Conservation (phyloP, 2,113 vertebrate genomes). For the Sorex fumeus region DNA sequence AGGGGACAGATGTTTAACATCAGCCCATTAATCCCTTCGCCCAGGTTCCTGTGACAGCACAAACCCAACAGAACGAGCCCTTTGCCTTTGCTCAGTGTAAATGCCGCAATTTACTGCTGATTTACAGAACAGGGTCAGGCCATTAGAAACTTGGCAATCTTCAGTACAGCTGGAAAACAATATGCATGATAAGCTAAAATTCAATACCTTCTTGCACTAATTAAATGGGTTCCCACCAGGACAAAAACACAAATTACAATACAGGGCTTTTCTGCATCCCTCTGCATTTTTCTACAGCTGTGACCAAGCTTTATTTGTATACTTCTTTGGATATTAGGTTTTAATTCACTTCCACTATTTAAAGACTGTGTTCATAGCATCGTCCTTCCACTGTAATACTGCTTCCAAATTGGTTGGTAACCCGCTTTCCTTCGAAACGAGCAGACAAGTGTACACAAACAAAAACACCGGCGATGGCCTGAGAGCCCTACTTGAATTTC, state of each 20-base stretch:
- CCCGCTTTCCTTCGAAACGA: slow-evolving; percentile 59
- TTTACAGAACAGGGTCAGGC: slow-evolving; percentile 94
- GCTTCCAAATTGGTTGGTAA: slow-evolving; percentile 53
- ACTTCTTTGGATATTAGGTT: slow-evolving; percentile 82
- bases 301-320: slow-evolving; percentile 84
- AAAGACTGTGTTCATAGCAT: slow-evolving; percentile 51
- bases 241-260: slow-evolving; percentile 92
- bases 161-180: slow-evolving; percentile 94
- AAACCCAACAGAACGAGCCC: slow-evolving; percentile 93
- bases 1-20: slow-evolving; percentile 94
- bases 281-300: slow-evolving; percentile 91
- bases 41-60: slow-evolving; percentile 91
- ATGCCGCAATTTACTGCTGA: slow-evolving; percentile 94
- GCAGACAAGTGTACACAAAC: slow-evolving; percentile 74
- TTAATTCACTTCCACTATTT: slow-evolving; percentile 77
- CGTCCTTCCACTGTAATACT: slow-evolving; percentile 43
- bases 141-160: slow-evolving; percentile 94
- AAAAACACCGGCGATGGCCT: slow-evolving; percentile 38
- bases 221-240: slow-evolving; percentile 93
- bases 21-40: slow-evolving; percentile 93
- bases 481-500: slow-evolving; percentile 80
- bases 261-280: slow-evolving; percentile 91
- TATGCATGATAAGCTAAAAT: slow-evolving; percentile 95
- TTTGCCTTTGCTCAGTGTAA: slow-evolving; percentile 92
- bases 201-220: slow-evolving; percentile 93